phyloP scores from a whole-genome alignment of 2,797 vertebrate genomes.

The Microtus californicus region DNA sequence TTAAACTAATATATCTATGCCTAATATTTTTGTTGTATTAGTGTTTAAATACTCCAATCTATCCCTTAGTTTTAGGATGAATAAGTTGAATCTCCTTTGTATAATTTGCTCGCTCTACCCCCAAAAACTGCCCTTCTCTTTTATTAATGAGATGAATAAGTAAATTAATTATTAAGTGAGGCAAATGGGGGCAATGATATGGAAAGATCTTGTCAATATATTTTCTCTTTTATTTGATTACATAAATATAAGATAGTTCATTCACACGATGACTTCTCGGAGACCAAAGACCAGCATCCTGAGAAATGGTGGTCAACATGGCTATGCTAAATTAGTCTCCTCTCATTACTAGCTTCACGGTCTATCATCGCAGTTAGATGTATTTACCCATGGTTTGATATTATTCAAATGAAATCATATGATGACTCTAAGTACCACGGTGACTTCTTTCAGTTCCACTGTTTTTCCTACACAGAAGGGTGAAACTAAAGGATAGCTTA shows the following conservation, averaged over 20 bases:
- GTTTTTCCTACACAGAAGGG: not conserved
- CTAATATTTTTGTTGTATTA: not conserved
- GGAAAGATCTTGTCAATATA: not conserved
- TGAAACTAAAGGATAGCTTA: not conserved
- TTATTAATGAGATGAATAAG: not conserved
- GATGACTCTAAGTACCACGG: not conserved
- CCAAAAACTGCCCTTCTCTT: not conserved
- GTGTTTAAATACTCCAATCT: not conserved
- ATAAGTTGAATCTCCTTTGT: not conserved
- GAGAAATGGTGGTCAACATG: not conserved
- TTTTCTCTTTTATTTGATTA: not conserved
- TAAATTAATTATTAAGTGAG: not conserved
- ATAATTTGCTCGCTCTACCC: not conserved
- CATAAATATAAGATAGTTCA: not conserved
- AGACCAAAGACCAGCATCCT: not conserved
- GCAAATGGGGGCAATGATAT: not conserved
- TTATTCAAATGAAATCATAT: not conserved
- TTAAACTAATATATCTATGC: not conserved
- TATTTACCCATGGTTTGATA: not conserved
- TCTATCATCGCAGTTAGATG: not conserved
- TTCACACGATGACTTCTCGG: not conserved
- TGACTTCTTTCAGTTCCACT: no score
- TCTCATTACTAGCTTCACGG: not conserved
- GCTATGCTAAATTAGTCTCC: not conserved
- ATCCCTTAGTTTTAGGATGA: not conserved